Conservation (phyloP, 2,888 invertebrate species). For the Hetaerina titia region DNA sequence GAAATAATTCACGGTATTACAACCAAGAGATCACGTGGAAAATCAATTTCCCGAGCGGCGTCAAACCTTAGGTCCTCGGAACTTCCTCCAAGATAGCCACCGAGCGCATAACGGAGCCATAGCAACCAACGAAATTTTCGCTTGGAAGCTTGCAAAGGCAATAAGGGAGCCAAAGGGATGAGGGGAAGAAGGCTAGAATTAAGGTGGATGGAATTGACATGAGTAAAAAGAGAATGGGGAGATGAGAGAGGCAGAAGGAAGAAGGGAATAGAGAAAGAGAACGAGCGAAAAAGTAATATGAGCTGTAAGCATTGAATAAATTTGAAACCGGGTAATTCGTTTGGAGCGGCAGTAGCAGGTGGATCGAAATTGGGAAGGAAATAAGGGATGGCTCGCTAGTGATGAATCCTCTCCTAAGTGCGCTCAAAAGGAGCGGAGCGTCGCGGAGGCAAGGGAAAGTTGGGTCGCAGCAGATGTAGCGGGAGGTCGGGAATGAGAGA, state of each 20-base stretch:
- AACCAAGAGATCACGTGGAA: neutral
- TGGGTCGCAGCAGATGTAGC: conserved; percentile 50
- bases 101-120: neutral
- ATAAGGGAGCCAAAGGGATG: neutral
- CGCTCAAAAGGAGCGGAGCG: neutral
- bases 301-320: conserved; percentile 45
- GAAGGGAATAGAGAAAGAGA: neutral
- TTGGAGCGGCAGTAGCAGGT: conserved; percentile 55
- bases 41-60: neutral
- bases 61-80: neutral
- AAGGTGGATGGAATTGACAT: conserved; percentile 34
- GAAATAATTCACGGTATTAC: no score
- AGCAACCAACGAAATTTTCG: neutral
- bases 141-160: neutral
- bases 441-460: conserved; percentile 48
- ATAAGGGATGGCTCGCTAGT: conserved; percentile 37
- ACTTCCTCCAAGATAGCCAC: neutral
- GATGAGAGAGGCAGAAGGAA: neutral
- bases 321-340: conserved; percentile 51
- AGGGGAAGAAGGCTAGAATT: neutral
- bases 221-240: neutral
- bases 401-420: conserved; percentile 51
- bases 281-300: neutral
- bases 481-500: neutral
- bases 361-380: conserved; percentile 60